Evolutionary conservation across 2,797 vertebrate species (phyloP).

Genomic region (Sparidentex hasta): DNA sequence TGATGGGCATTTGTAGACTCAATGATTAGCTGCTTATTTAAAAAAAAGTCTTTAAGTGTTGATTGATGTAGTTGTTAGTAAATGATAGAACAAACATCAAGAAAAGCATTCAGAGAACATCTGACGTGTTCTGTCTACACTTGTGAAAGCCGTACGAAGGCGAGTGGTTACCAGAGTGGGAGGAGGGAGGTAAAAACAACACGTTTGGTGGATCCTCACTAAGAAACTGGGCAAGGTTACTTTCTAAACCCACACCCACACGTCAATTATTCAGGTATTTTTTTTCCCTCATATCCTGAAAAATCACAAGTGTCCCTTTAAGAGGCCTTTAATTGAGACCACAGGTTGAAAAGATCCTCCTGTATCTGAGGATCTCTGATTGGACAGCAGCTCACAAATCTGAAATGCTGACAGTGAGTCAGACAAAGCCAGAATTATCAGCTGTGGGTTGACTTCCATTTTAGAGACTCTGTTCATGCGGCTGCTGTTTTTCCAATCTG

Average conservation of each 20-base stretch:
- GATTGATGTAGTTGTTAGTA: too few species aligned
- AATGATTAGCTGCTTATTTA: neutral
- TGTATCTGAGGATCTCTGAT: neutral
- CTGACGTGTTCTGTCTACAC: neutral
- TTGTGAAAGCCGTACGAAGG: neutral
- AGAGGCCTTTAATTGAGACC: neutral
- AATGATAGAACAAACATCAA: neutral
- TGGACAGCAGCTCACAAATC: conserved; percentile 3
- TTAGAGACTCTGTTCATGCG: neutral
- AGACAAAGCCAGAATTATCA: neutral
- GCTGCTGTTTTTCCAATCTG: neutral
- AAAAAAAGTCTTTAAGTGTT: neutral
- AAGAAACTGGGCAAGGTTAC: neutral
- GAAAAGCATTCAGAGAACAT: neutral
- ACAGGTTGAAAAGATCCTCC: neutral
- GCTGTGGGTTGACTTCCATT: neutral
- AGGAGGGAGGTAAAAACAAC: neutral
- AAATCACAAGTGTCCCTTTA: neutral
- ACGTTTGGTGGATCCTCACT: neutral
- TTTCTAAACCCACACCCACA: neutral
- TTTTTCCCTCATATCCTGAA: neutral
- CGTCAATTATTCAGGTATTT: neutral
- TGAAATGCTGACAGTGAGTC: neutral
- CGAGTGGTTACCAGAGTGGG: neutral
- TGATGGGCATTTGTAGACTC: neutral